Evolutionary conservation across 2,888 invertebrate genomes (phyloP).

Genomic region (Spilosoma lubricipeda): DNA sequence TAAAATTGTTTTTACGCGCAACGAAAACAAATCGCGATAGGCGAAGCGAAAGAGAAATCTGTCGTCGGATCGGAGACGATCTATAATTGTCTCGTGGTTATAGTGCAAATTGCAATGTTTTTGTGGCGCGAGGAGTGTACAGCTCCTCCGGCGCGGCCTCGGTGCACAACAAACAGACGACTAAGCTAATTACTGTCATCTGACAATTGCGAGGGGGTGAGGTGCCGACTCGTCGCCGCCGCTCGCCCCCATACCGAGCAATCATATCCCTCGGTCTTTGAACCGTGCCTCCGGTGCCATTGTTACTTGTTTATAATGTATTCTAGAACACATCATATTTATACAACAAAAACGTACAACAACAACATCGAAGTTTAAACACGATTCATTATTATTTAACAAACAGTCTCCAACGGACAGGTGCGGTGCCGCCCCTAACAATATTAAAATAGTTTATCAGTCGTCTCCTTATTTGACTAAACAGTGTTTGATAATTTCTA

Average conservation of each 20-base stretch:
- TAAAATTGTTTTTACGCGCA: slow-evolving; percentile 35
- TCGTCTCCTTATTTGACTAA: background rate
- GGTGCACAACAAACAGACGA: slow-evolving; percentile 49
- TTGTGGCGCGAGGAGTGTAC: slow-evolving; percentile 18
- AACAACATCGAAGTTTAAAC: slow-evolving; percentile 4
- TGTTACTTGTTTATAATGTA: slow-evolving; percentile 62
- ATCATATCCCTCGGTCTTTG: slow-evolving; percentile 72
- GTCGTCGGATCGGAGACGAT: slow-evolving; percentile 38
- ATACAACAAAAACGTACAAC: slow-evolving; percentile 2
- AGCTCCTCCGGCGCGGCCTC: slow-evolving; percentile 23
- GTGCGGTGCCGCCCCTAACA: slow-evolving; percentile 1
- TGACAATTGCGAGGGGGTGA: slow-evolving; percentile 45
- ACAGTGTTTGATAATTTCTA: background rate
- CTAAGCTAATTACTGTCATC: slow-evolving; percentile 53
- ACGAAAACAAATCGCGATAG: slow-evolving; percentile 36
- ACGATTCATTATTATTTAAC: slow-evolving; percentile 4
- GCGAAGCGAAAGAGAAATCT: slow-evolving; percentile 54
- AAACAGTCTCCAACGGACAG: background rate
- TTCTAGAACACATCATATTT: slow-evolving; percentile 54
- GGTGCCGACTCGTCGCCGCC: slow-evolving; percentile 51
- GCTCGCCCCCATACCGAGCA: slow-evolving; percentile 50
- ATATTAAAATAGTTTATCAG: slow-evolving; percentile 4
- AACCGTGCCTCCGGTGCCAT: slow-evolving; percentile 62
- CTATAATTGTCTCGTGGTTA: slow-evolving; percentile 46
- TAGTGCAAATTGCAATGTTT: slow-evolving; percentile 37